phyloP scores from a whole-genome alignment of 2,888 invertebrate species.

The Pyrocoelia pectoralis region DNA sequence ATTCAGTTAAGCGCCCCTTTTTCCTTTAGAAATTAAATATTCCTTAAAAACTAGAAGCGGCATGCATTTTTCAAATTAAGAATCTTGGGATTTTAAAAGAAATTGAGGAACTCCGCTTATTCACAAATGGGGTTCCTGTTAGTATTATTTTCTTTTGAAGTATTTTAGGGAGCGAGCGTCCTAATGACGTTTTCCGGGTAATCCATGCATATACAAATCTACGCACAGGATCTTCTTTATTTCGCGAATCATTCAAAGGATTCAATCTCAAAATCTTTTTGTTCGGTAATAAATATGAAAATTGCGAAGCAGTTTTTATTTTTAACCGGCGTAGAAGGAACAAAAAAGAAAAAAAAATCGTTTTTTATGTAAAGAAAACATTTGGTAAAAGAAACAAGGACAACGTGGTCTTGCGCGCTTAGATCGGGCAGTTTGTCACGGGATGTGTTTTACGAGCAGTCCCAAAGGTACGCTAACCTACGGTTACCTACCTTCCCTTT shows the following conservation, averaged over 20 bases:
- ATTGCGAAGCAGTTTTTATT: conserved; percentile 14
- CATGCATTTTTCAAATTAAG: conserved; percentile 22
- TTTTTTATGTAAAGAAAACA: conserved; percentile 23
- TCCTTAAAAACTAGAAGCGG: conserved; percentile 35
- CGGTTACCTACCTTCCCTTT: conserved; percentile 60
- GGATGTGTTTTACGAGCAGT: conserved; percentile 60
- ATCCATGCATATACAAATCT: conserved; percentile 57
- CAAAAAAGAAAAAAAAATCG: background rate
- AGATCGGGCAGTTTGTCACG: conserved; percentile 55
- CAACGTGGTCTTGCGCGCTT: conserved; percentile 33
- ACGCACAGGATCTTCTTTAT: conserved; percentile 48
- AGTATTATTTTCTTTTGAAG: conserved; percentile 53
- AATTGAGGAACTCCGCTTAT: conserved; percentile 32
- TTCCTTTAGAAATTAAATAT: conserved; percentile 51
- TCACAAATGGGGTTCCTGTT: conserved; percentile 36
- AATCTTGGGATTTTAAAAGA: conserved; percentile 10
- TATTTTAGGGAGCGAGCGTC: conserved; percentile 53
- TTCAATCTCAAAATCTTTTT: conserved; percentile 26
- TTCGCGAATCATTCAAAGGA: conserved; percentile 44
- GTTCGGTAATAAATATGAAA: conserved; percentile 28
- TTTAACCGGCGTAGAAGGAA: background rate
- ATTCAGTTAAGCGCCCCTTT: conserved; percentile 53
- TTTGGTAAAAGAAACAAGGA: conserved; percentile 30
- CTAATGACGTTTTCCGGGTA: conserved; percentile 57
- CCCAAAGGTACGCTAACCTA: conserved; percentile 60